Evolutionary conservation across 2,888 invertebrate species (phyloP), one percentile per base, ranked within the genome.

Genomic region (Coelinius sp.): DNA sequence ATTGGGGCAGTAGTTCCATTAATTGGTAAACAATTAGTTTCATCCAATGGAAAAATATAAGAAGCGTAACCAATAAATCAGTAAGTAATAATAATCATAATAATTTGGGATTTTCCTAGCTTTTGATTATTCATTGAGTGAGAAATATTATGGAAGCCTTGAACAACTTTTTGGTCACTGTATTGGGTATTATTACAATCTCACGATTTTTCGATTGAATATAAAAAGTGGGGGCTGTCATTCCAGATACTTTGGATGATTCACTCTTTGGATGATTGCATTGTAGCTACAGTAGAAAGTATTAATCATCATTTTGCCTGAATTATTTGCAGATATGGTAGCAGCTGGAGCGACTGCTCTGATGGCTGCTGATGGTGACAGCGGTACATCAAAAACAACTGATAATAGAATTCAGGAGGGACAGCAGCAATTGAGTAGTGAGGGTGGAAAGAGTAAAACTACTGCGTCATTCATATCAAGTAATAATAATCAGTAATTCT

Each of bases 291-390:
- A 14, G 52, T 24, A 27, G 24, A 22, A 35, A 56, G 44, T 12
- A n/a, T 41, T 17, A 44, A 14, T 52, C 63, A 25, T 22, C 38
- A 22, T 17, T 52, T 53, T n/a, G n/a, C 17, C 56, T 64, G 41
- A 41, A 52, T 25, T 56, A 44, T 70, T 68, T 35, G 25, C 31
- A 84, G 84, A 79, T 70, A 84, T 84, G 84, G 84, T 84, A 79
- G 83, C 84, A 75, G 83, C 82, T 70, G 84, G 84, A 56, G 81
- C 79, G 25, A 79, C 79, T 53, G 77, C 81, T 76, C 80, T 83
- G 78, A 84, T 84, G 83, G 79, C 84, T 76, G 80, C 83, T 71
- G n/a, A n/a, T n/a, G 82, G 80, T 69, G 84, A 83, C 70, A 79
- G 82, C 73, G 76, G 79, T 72, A 79, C 82, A 70, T 81, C 80